Conservation (phyloP, 2,888 invertebrate species). For the Clanis bilineata region DNA sequence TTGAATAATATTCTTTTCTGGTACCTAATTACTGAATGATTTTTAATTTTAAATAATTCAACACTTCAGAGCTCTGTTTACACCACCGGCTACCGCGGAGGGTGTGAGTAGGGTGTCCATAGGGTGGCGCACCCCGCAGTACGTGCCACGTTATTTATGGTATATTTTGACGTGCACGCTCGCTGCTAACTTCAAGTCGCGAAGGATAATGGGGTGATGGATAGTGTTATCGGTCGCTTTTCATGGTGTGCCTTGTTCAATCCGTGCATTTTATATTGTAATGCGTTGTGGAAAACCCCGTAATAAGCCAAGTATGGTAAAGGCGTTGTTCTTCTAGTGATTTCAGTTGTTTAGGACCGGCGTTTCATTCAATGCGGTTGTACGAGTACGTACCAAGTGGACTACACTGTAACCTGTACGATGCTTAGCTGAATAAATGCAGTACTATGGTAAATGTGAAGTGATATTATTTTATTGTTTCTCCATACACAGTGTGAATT, state of each 20-base stretch:
- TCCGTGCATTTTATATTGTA: constrained; percentile 58
- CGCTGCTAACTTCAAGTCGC: constrained; percentile 76
- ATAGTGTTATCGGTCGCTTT: constrained; percentile 79
- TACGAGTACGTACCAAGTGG: constrained; percentile 39
- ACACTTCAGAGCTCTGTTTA: background rate
- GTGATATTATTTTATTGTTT: constrained; percentile 28
- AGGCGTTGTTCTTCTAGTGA: constrained; percentile 44
- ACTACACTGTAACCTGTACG: constrained; percentile 30
- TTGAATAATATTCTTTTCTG: no score
- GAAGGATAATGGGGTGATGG: constrained; percentile 77
- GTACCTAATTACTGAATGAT: no score
- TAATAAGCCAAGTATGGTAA: constrained; percentile 41
- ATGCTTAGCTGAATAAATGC: constrained; percentile 29
- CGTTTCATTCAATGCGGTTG: constrained; percentile 48
- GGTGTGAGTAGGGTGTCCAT: constrained; percentile 35
- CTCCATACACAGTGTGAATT: constrained; percentile 14
- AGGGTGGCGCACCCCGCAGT: constrained; percentile 59
- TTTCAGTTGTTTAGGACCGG: constrained; percentile 44
- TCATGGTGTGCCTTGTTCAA: constrained; percentile 65
- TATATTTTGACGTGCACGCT: constrained; percentile 78
- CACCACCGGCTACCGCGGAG: constrained; percentile 18
- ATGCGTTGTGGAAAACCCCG: constrained; percentile 59
- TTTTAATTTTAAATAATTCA: background rate
- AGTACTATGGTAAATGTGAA: constrained; percentile 36
- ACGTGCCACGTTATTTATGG: constrained; percentile 75